These are phyloP conservation scores for Lampris incognitus DNA, from an alignment of 2,113 vertebrate genomes.

Conservation along the genomic window DNA sequence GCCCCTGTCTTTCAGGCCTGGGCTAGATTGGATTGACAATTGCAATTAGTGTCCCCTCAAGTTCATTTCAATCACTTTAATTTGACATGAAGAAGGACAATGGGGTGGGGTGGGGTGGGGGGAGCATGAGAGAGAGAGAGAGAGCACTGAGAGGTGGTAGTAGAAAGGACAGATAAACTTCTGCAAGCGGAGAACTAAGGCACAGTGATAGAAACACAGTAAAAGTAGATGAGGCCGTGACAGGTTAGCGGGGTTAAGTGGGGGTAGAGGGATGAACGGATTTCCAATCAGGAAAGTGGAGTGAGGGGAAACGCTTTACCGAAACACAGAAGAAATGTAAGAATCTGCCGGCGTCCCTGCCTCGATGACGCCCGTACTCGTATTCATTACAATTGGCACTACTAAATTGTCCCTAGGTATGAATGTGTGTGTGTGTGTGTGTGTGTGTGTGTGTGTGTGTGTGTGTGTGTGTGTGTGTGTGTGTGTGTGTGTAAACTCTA, in stretches of 20 bases:
- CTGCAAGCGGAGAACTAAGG: background rate
- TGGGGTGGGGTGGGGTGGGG: constrained; percentile 30
- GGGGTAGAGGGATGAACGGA: constrained; percentile 47
- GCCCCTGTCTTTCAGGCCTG: constrained; percentile 78
- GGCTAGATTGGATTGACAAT: constrained; percentile 85
- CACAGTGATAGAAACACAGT: constrained; percentile 21
- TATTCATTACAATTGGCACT: no score
- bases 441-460: no score
- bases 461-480: constrained; percentile 34
- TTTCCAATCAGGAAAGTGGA: constrained; percentile 10
- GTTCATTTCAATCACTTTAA: constrained; percentile 86
- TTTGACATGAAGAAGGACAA: constrained; percentile 82
- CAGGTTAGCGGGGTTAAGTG: constrained; percentile 37
- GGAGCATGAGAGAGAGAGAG: background rate
- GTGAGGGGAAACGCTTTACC: background rate
- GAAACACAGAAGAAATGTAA: constrained; percentile 10
- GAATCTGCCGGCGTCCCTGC: background rate
- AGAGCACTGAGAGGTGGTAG: background rate
- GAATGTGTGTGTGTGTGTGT: no score
- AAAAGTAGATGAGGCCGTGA: constrained; percentile 39
- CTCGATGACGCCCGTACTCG: background rate
- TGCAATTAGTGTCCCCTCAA: constrained; percentile 85
- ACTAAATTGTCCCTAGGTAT: no score
- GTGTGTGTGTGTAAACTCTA: constrained; percentile 34
- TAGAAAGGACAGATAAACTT: background rate